Evolutionary conservation across 2,797 vertebrate genomes (phyloP), one percentile per base, ranked within the genome.

Genomic region (Nannoperca australis): DNA sequence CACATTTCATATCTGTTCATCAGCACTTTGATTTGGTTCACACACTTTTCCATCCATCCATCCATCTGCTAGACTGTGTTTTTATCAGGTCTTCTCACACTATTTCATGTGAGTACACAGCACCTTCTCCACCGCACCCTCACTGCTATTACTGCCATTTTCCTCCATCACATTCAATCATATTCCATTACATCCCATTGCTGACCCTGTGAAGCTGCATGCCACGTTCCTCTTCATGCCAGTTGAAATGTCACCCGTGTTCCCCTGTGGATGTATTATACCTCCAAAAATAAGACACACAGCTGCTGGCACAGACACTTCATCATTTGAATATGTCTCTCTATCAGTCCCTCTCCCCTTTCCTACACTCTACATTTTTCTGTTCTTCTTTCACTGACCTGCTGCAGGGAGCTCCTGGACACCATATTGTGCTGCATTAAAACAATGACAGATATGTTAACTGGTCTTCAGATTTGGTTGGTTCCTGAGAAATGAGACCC

Each of bases 151-250:
- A 83, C 83, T 51, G 70, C 70, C 54, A 79, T 85, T 84, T 82
- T 76, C 84, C 71, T 68, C 69, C 85, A 83, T 89, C 82, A 85
- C 82, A 73, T 85, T 81, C 70, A 86, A n/a, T 86, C 87, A 89
- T 87, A 84, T 84, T 38, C 82, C 60, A 89, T 85, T 88, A 85
- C 76, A 72, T 81, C 79, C 71, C 55, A 70, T 73, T 32, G 49
- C 79, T 84, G 78, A 88, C 74, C 81, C 73, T 47, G 44, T 67
- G 70, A 76, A 53, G 68, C 62, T 40, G 63, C 70, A 64, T 82
- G 67, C 68, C 63, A 67, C 15, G 18, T 73, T 70, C 64, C 59
- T 81, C 60, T 80, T 36, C 34, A 9, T 60, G 79, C 75, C 82
- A 55, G 79, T 70, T 60, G 44, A 89, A 89, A 89, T 88, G 84